Evolutionary conservation across 2,113 vertebrate genomes (phyloP).

Genomic region (Smithornis capensis): DNA sequence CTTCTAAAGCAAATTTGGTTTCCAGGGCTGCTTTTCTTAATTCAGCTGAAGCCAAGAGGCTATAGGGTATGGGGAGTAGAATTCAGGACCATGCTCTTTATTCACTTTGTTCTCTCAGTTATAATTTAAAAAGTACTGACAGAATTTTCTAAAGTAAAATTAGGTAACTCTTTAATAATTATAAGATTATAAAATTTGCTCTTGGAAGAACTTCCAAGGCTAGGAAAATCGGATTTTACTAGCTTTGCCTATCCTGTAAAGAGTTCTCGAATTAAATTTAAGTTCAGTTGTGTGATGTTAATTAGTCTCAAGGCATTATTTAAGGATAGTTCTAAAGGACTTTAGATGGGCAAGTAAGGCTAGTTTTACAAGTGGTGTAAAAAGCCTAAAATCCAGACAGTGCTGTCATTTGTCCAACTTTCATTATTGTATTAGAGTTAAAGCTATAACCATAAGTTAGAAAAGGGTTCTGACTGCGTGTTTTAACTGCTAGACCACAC

Average conservation of each 20-base stretch:
- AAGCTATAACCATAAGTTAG: not conserved
- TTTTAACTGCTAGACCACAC: not conserved
- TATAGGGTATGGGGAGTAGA: not conserved
- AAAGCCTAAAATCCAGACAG: not conserved
- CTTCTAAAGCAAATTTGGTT: constrained; percentile 48
- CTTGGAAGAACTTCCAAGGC: not conserved
- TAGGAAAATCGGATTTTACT: not conserved
- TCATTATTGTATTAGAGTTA: not conserved
- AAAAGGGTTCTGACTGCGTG: not conserved
- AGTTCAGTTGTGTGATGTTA: not conserved
- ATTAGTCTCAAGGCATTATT: not conserved
- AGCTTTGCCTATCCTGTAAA: not conserved
- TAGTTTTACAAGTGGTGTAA: not conserved
- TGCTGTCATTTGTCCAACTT: not conserved
- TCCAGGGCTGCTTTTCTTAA: constrained; percentile 10
- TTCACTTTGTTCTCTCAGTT: not conserved
- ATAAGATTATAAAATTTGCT: not conserved
- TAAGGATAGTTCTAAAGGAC: not conserved
- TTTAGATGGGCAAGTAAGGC: not conserved
- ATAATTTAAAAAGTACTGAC: not conserved
- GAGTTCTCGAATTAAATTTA: not conserved
- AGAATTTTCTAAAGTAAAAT: not conserved
- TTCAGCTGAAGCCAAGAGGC: not conserved
- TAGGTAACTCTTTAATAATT: not conserved
- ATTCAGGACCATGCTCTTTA: not conserved